Base-by-base conservation (phyloP, 2,888 invertebrate species). In the Lepidochrysops patricia region DNA sequence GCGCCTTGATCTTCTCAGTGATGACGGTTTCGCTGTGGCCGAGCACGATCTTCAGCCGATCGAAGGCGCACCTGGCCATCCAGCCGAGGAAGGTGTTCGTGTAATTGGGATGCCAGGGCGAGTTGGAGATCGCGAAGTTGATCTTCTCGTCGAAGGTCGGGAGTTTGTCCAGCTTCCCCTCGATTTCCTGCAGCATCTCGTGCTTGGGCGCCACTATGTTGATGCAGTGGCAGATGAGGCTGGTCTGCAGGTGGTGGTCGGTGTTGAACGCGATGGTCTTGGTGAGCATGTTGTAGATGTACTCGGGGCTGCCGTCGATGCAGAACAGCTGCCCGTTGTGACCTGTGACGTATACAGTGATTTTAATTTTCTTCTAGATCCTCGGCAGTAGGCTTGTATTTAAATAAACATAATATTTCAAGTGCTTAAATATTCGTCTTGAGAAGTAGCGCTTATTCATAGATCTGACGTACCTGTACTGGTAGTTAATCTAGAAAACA, bases 281-380 rank as follows among this genome's bases (percentile, higher is more conserved):
- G 1, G 86, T 82, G 1, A 91, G 71, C 0, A 92, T 69, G 0
- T 88, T 83, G 72, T 92, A 91, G 15, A 96, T 82, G 72, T 93
- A 92, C 34, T 92, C 91, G 0, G 95, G 96, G 0, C 95, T 91
- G 12, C 97, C 97, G 75, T 98, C 98, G 56, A 98, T 89, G 12
- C 96, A 90, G 69, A 94, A 86, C 1, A 95, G 69, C 48, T 90
- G 87, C 2, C 95, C 95, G 12, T 73, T 82, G 67, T 85, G 80
- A 67, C 89, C 89, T 89, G 70, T 2, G 64, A 63, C 26, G 9
- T 9, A 19, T 7, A 9, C 4, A 1, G 35, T 23, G 19, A 0
- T 43, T 9, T 19, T 23, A 43, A 4, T 43, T 19, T 9, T 2
- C 12, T 4, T n/a, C n/a, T n/a, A n/a, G n/a, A n/a, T n/a, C n/a